Evolutionary conservation across 2,113 vertebrate genomes (phyloP), one percentile per base, ranked within the genome.

Genomic region (Carassius auratus): DNA sequence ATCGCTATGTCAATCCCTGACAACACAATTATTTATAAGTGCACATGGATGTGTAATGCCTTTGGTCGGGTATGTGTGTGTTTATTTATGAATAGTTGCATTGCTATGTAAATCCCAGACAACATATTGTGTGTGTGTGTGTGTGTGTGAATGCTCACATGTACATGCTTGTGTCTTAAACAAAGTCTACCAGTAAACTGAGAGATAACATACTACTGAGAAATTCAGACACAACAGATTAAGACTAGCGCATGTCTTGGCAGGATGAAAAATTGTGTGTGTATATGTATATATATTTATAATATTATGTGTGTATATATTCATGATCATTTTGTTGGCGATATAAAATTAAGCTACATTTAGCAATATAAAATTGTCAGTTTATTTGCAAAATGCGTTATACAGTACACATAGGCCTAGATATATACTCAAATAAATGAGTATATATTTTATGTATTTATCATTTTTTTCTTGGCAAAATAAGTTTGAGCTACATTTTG

Each of bases 21-120:
- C 52, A 77, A 59, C 52, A 77, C 36, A 36, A 77, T 19, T 59
- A 59, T 77, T 59, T 77, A 77, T 57, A 36, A 57, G 10, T 36
- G 17, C 33, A 12, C 23, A 4, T 55, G 17, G 19, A 12, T 77
- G 15, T 77, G 52, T 77, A 52, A 52, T 52, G 74, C 48, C 10
- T 76, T 52, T 13, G 3, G 33, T 21, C 1, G n/a, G 30, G 52
- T 38, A 33, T 38, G 30, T 38, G 48, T 74, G 7, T 59, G 52
- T 79, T n/a, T 73, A 42, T 57, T n/a, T 80, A 36, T 64, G 21
- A 80, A 26, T 23, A 26, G 57, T 48, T 81, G 38, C 14, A 66
- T 66, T 48, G 23, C n/a, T 30, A 26, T 66, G 61, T 26, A 66
- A 14, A 66, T 66, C 23, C 61, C 38, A 48, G 78, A 48, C 4